These are phyloP conservation scores for Matsumyia berberina DNA, from an alignment of 2,888 invertebrate species.

Conservation along the genomic window DNA sequence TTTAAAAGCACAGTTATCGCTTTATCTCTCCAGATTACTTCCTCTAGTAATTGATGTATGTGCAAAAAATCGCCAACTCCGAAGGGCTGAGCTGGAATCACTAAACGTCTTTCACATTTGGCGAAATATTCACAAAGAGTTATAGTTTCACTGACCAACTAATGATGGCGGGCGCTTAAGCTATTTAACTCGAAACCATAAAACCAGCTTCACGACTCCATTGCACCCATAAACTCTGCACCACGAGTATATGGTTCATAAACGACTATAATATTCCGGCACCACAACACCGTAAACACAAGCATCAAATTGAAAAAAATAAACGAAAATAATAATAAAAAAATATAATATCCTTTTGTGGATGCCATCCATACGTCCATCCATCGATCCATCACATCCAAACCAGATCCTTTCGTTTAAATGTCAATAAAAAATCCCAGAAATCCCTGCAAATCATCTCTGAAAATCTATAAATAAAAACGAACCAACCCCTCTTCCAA, in stretches of 20 bases:
- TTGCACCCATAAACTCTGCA: slow-evolving; percentile 1
- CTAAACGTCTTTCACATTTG: too few relatives aligned
- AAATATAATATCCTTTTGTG: slow-evolving; percentile 44
- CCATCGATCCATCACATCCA: slow-evolving; percentile 38
- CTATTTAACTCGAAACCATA: not conserved
- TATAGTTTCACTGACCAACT: not conserved
- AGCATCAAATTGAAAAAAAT: slow-evolving; percentile 18
- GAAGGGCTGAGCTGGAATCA: too few relatives aligned
- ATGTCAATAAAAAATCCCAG: slow-evolving; percentile 41
- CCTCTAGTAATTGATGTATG: too few relatives aligned
- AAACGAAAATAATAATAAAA: not conserved
- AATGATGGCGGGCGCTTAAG: too few relatives aligned
- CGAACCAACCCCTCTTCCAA: not conserved
- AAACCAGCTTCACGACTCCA: not conserved
- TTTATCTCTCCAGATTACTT: too few relatives aligned
- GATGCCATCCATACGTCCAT: not conserved
- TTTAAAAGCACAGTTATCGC: too few relatives aligned
- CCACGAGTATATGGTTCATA: slow-evolving; percentile 3
- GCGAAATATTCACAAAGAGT: too few relatives aligned
- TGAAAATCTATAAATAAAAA: slow-evolving; percentile 42
- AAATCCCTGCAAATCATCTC: slow-evolving; percentile 58
- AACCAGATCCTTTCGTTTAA: slow-evolving; percentile 30
- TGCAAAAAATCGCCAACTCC: too few relatives aligned
- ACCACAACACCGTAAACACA: slow-evolving; percentile 4
- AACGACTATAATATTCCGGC: slow-evolving; percentile 4